Conservation (phyloP, 64 coral and sea anemone species). For the Orbicella faveolata region DNA sequence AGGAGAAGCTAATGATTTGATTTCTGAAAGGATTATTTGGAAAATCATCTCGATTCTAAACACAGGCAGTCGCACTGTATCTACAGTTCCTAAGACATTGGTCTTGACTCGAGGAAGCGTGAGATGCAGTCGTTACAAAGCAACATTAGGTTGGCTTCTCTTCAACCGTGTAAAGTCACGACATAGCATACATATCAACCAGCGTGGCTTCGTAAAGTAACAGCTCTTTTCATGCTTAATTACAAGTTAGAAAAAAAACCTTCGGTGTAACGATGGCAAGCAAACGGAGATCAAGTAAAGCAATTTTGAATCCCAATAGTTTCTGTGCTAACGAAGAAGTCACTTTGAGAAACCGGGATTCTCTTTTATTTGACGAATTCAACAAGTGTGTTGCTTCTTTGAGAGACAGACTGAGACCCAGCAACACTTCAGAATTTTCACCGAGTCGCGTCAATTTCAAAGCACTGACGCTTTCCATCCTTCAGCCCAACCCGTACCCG, state of each 20-base stretch:
- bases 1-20: too few species aligned
- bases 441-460: neutral
- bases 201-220: neutral
- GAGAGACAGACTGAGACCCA: neutral
- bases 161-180: neutral
- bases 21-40: too few species aligned
- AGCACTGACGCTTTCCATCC: neutral
- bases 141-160: neutral
- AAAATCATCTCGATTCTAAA: neutral
- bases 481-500: neutral
- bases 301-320: neutral
- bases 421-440: neutral
- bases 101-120: too few species aligned
- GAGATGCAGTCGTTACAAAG: neutral
- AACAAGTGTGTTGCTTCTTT: neutral
- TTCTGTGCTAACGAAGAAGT: neutral
- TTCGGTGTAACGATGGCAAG: neutral
- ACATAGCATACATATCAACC: neutral
- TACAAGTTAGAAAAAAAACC: too few species aligned
- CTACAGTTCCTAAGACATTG: neutral
- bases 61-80: neutral
- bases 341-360: neutral
- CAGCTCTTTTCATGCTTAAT: too few species aligned
- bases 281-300: neutral
- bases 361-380: neutral